Conservation (phyloP, 2,797 vertebrate genomes). For the Xenentodon cancila region DNA sequence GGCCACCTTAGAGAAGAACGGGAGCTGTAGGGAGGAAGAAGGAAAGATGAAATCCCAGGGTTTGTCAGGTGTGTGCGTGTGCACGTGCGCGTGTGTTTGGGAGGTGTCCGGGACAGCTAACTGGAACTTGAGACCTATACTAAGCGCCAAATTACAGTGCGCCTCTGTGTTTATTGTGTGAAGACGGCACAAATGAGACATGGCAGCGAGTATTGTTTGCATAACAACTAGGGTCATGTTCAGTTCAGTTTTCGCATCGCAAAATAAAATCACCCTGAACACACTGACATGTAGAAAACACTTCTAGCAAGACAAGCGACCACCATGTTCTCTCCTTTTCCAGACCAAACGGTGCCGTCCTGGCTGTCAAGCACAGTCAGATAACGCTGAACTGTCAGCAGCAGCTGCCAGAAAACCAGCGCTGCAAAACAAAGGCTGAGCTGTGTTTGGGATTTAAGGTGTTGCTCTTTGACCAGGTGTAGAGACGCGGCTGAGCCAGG, state of each 20-base stretch:
- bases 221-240: slow-evolving; percentile 65
- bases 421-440: slow-evolving; percentile 41
- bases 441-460: slow-evolving; percentile 23
- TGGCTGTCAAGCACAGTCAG: slow-evolving; percentile 54
- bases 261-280: slow-evolving; percentile 51
- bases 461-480: slow-evolving; percentile 21
- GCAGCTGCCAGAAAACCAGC: slow-evolving; percentile 49
- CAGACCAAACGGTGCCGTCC: slow-evolving; percentile 52
- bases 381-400: slow-evolving; percentile 56
- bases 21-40: neutral
- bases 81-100: slow-evolving; percentile 18
- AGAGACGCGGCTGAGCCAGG: neutral
- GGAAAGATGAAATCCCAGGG: slow-evolving; percentile 29
- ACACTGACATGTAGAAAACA: slow-evolving; percentile 49
- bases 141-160: slow-evolving; percentile 42
- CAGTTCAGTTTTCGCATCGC: slow-evolving; percentile 55
- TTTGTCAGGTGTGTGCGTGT: slow-evolving; percentile 24
- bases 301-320: slow-evolving; percentile 49
- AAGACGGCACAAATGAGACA: slow-evolving; percentile 59
- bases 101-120: slow-evolving; percentile 43
- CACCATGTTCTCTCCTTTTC: slow-evolving; percentile 43
- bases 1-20: slow-evolving; percentile 33
- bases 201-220: slow-evolving; percentile 62
- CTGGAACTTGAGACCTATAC: slow-evolving; percentile 48
- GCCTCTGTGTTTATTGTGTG: slow-evolving; percentile 63